A percentile compares a stretch with the other conserved stretches of the same genome.
Evolutionary conservation across 1,140 invertebrate species (phyloP).

Genomic region (Laodelphax striatellus): DNA sequence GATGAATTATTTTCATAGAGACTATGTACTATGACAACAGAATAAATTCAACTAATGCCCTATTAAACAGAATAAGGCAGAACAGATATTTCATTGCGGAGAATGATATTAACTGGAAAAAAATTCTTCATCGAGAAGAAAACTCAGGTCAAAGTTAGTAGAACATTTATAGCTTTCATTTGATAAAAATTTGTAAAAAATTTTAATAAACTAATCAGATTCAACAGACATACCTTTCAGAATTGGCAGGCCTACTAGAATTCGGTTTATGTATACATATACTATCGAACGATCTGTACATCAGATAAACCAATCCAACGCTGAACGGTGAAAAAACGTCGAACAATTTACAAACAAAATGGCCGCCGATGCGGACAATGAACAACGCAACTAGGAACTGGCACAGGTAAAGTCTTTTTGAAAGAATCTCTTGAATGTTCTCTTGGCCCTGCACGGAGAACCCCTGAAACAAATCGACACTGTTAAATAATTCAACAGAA

Average conservation of each 20-base stretch:
- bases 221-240: constrained; percentile 52
- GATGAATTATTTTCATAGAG: too few species aligned
- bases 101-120: too few species aligned
- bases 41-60: too few species aligned
- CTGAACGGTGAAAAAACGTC: constrained; percentile 93
- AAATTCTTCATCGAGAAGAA: too few species aligned
- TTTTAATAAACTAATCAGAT: not conserved
- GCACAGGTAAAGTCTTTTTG: constrained; percentile 88
- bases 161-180: too few species aligned
- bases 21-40: too few species aligned
- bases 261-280: constrained; percentile 92
- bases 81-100: too few species aligned
- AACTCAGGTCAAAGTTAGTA: too few species aligned
- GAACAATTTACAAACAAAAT: constrained; percentile 96
- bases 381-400: constrained; percentile 84
- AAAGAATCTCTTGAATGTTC: constrained; percentile 93
- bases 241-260: constrained; percentile 92
- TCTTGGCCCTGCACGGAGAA: constrained; percentile 93
- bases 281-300: constrained; percentile 80
- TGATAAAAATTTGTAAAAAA: too few species aligned
- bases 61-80: too few species aligned
- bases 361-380: constrained; percentile 67
- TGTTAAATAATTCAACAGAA: not conserved
- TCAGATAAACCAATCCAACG: constrained; percentile 84
- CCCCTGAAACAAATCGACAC: constrained; percentile 49